phyloP scores from a whole-genome alignment of 2,888 invertebrate species.

The Tholera decimalis region DNA sequence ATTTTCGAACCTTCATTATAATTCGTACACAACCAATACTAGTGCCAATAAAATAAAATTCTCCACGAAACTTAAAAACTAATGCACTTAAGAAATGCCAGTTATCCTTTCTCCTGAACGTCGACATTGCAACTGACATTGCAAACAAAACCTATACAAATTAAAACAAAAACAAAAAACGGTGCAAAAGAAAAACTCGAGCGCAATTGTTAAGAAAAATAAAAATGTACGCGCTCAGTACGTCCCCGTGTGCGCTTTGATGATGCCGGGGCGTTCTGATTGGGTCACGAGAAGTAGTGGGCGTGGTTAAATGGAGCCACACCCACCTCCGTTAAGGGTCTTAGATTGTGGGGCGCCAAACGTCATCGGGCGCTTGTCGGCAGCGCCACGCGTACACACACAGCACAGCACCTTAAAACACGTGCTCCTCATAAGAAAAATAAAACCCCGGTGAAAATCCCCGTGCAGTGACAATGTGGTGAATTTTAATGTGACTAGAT shows the following conservation, averaged over 20 bases:
- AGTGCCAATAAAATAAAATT: constrained; percentile 50
- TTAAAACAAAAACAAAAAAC: constrained; percentile 79
- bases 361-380: constrained; percentile 88
- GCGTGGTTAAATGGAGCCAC: constrained; percentile 81
- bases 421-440: constrained; percentile 73
- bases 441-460: constrained; percentile 46
- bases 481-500: constrained; percentile 57
- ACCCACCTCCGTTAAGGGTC: constrained; percentile 86
- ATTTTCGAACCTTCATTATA: constrained; percentile 10
- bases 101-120: constrained; percentile 76
- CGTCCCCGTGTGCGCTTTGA: constrained; percentile 88
- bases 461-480: constrained; percentile 65
- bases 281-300: constrained; percentile 76
- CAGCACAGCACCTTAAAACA: constrained; percentile 73
- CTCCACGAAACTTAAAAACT: constrained; percentile 69
- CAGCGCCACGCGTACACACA: constrained; percentile 85
- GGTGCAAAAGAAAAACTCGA: constrained; percentile 78
- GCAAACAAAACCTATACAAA: constrained; percentile 76
- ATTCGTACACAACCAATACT: constrained; percentile 35
- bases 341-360: constrained; percentile 81
- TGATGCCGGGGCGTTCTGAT: constrained; percentile 76
- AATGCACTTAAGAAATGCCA: constrained; percentile 73
- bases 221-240: constrained; percentile 86
- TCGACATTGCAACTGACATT: constrained; percentile 83
- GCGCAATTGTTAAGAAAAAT: constrained; percentile 78